Base-by-base conservation (phyloP, 2,113 vertebrate genomes). In the Geococcyx californianus region DNA sequence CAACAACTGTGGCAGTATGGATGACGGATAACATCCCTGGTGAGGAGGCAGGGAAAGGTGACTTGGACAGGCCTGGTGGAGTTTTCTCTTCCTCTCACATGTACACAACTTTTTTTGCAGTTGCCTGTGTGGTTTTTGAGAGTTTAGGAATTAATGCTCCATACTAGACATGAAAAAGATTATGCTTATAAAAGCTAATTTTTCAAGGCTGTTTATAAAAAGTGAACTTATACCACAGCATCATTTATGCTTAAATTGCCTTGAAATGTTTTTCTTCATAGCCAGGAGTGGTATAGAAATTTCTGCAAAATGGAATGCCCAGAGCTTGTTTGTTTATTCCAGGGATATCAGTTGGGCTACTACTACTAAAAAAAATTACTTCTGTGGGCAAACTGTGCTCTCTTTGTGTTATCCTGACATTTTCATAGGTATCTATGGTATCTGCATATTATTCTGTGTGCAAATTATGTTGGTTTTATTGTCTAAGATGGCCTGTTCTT, bases 11-110 rank as follows among this genome's bases (percentile, higher is more conserved):
- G 67, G 26, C 36, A 47, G 5, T 0, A 40, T 59, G 72, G 9
- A 2, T 56, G 21, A 6, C 36, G 18, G n/a, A 33, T 4, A 3
- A 34, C 3, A 1, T 20, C 31, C 24, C 45, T 13, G 5, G 8
- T 10, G 5, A 24, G 29, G 34, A 1, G 7, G 11, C 29, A 24
- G 44, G 44, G 74, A 36, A 69, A 26, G 23, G 40, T 29, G 28
- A 9, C 47, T 64, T 1, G 2, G 8, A 7, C 56, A 33, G 26
- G 9, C 28, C n/a, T 31, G 11, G 9, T 4, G 6, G 52, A n/a
- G 9, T 83, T 86, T 79, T 55, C 63, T 56, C 13, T 69, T 69
- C 13, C 47, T 70, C 16, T 89, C 38, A 19, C 16, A 3, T 5
- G 21, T 4, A 6, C 6, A 0, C 25, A 29, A 6, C 20, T 26